phyloP scores from a whole-genome alignment of 2,113 vertebrate genomes.

The Solenodon paradoxus region DNA sequence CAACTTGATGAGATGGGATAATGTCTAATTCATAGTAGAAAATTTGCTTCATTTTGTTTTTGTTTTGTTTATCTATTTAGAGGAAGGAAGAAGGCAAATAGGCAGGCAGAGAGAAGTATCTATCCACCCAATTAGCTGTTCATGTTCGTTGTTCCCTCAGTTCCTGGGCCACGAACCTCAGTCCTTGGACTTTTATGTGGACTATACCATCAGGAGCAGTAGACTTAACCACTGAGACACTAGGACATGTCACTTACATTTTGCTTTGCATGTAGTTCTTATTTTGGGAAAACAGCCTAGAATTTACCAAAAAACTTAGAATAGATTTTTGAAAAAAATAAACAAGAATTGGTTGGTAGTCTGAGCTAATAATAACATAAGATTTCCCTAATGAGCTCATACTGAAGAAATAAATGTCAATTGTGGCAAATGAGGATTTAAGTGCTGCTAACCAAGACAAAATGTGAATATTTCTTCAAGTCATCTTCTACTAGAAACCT shows the following conservation, averaged over 20 bases:
- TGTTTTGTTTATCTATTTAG: too few relatives aligned
- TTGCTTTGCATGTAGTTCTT: background rate
- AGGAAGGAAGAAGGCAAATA: too few relatives aligned
- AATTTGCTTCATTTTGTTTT: too few relatives aligned
- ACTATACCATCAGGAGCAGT: too few relatives aligned
- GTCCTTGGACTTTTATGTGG: too few relatives aligned
- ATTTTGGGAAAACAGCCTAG: background rate
- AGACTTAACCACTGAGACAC: too few relatives aligned
- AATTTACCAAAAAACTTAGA: constrained; percentile 22
- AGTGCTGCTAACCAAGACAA: background rate
- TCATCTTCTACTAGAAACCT: background rate
- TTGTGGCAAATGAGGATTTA: background rate
- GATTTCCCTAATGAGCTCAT: constrained; percentile 20
- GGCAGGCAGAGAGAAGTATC: too few relatives aligned
- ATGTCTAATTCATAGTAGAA: background rate
- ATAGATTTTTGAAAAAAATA: background rate
- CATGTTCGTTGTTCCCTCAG: too few relatives aligned
- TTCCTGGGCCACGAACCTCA: too few relatives aligned
- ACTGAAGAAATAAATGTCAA: background rate
- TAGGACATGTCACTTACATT: too few relatives aligned
- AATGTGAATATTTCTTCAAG: constrained; percentile 17
- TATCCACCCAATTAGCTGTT: too few relatives aligned
- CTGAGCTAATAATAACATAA: background rate
- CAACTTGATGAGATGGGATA: background rate
- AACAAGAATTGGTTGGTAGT: background rate